Conservation (phyloP, 1,140 invertebrate genomes). For the Uloborus diversus region DNA sequence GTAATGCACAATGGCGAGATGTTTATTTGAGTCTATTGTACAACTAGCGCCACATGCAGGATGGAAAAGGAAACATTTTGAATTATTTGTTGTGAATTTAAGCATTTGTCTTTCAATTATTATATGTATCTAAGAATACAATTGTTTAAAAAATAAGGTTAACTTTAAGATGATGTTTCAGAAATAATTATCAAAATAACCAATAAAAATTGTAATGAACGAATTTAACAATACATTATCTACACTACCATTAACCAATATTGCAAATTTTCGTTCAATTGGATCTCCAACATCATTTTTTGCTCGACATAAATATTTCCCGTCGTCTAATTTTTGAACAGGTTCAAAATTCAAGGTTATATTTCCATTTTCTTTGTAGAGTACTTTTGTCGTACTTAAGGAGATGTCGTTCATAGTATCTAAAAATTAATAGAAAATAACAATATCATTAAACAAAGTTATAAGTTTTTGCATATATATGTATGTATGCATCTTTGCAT, state of each 20-base stretch:
- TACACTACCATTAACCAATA: constrained; percentile 9
- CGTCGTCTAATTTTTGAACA: constrained; percentile 47
- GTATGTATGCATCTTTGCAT: not conserved
- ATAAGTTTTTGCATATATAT: not conserved
- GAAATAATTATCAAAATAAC: too few species aligned
- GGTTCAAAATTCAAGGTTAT: constrained; percentile 46
- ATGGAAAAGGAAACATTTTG: not conserved
- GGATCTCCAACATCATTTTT: constrained; percentile 66
- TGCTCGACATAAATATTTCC: constrained; percentile 68
- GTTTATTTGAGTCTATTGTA: not conserved
- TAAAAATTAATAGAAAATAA: too few species aligned
- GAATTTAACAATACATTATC: too few species aligned
- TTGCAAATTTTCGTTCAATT: constrained; percentile 62
- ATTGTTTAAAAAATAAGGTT: not conserved
- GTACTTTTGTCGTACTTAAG: not conserved
- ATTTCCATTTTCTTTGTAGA: not conserved
- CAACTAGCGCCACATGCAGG: constrained; percentile 46
- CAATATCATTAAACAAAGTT: too few species aligned
- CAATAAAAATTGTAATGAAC: too few species aligned
- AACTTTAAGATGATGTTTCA: too few species aligned
- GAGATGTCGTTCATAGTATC: not conserved
- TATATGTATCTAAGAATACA: not conserved
- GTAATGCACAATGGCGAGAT: not conserved
- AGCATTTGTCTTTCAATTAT: not conserved
- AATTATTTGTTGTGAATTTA: not conserved